Percentiles rank a stretch among this genome's conserved stretches.
Evolutionary conservation across 1,140 invertebrate genomes (phyloP).

Genomic region (Dolichoris vasculosae): DNA sequence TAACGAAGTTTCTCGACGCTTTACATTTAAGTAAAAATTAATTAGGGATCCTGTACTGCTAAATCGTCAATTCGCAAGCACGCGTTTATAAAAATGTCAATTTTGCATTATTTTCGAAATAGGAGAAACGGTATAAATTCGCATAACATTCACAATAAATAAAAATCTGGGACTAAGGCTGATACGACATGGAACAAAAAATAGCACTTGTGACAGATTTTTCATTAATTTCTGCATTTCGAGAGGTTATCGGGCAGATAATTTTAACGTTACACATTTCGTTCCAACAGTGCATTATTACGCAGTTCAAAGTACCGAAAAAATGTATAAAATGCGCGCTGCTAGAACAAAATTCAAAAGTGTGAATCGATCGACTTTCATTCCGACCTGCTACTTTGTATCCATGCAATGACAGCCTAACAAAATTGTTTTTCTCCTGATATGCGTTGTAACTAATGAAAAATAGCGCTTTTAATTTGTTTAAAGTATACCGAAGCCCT

Average conservation of each 20-base stretch:
- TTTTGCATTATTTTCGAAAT: slow-evolving; percentile 59
- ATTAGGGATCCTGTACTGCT: slow-evolving; percentile 4
- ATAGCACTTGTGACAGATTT: not conserved
- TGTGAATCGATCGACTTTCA: not conserved
- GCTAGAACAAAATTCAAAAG: not conserved
- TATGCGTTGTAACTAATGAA: slow-evolving; percentile 37
- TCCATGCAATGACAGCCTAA: not conserved
- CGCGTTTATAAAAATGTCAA: slow-evolving; percentile 49
- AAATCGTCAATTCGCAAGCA: slow-evolving; percentile 43
- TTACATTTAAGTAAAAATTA: slow-evolving; percentile 19
- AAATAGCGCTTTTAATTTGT: slow-evolving; percentile 32
- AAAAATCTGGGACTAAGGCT: slow-evolving; percentile 45
- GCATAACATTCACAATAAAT: slow-evolving; percentile 55
- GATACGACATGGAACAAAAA: not conserved
- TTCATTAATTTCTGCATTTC: not conserved
- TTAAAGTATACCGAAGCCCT: slow-evolving; percentile 90
- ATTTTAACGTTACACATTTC: not conserved
- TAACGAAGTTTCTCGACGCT: slow-evolving; percentile 13
- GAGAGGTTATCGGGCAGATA: not conserved
- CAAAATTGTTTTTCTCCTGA: slow-evolving; percentile 37
- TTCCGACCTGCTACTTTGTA: not conserved
- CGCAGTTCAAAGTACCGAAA: not conserved
- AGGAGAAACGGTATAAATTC: slow-evolving; percentile 51
- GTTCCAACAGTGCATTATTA: not conserved
- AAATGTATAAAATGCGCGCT: not conserved